phyloP scores from a whole-genome alignment of 2,888 invertebrate genomes.

The Gastracanthus pulcherrimus region DNA sequence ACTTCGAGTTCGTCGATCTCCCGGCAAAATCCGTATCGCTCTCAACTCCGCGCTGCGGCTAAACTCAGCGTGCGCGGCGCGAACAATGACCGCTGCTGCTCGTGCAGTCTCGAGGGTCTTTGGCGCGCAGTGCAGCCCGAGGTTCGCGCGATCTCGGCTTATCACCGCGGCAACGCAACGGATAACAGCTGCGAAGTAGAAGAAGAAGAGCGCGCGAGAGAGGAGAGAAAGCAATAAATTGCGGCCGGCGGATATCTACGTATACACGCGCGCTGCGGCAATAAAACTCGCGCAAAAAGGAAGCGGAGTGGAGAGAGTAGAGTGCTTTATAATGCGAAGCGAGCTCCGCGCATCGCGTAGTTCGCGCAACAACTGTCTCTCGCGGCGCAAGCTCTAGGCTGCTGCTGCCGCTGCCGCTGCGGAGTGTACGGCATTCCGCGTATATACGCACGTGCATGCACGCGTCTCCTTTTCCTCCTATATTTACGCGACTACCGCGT shows the following conservation, averaged over 20 bases:
- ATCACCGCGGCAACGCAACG: background rate
- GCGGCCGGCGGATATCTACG: too few species aligned
- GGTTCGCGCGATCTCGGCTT: background rate
- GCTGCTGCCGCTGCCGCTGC: slow-evolving; percentile 20
- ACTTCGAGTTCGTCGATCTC: too few species aligned
- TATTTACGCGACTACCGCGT: slow-evolving; percentile 36
- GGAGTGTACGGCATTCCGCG: background rate
- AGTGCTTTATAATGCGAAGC: too few species aligned
- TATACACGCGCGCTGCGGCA: too few species aligned
- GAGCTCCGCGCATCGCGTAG: too few species aligned
- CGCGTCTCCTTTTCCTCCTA: slow-evolving; percentile 10
- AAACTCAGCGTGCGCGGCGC: too few species aligned
- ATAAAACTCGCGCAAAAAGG: background rate
- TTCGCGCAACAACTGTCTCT: slow-evolving; percentile 27
- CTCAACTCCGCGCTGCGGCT: too few species aligned
- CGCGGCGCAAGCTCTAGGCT: slow-evolving; percentile 29
- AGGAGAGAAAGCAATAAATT: background rate
- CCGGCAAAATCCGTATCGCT: too few species aligned
- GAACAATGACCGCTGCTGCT: slow-evolving; percentile 33
- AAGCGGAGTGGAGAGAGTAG: too few species aligned
- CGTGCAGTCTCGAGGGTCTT: too few species aligned
- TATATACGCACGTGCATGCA: background rate
- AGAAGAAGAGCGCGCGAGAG: background rate
- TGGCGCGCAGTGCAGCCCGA: too few species aligned
- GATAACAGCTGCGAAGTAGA: background rate